phyloP scores from a whole-genome alignment of 1,140 invertebrate species.

The Vanessa tameamea region DNA sequence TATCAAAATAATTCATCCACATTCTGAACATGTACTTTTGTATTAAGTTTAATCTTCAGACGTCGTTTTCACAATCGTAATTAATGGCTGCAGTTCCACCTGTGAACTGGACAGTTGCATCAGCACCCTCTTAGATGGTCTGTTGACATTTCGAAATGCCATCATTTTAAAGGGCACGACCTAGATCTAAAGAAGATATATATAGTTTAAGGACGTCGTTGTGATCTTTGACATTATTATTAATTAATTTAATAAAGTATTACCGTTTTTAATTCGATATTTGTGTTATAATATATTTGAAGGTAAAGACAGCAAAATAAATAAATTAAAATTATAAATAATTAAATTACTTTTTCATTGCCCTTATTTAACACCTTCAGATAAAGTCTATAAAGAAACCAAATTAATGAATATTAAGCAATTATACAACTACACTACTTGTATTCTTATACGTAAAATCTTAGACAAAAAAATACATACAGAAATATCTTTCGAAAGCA shows the following conservation, averaged over 20 bases:
- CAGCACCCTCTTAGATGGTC: background rate
- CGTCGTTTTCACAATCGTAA: background rate
- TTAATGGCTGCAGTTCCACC: background rate
- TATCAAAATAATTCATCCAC: background rate
- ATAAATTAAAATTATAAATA: no score
- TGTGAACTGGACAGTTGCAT: constrained; percentile 11
- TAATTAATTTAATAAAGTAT: background rate
- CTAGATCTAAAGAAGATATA: constrained; percentile 22
- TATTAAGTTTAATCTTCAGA: background rate
- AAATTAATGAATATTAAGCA: no score
- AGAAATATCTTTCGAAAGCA: no score
- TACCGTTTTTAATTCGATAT: background rate
- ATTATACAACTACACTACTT: no score
- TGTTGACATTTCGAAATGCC: constrained; percentile 21
- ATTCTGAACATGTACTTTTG: no score
- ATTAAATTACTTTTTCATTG: no score
- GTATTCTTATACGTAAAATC: no score
- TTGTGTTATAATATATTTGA: no score
- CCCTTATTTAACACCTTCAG: no score
- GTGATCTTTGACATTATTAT: constrained; percentile 5
- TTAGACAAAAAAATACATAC: no score
- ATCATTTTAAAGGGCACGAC: constrained; percentile 18
- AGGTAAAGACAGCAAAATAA: no score
- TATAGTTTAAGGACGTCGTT: constrained; percentile 7
- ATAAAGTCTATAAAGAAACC: no score